These are phyloP conservation scores for Chamaetylas fuelleborni DNA, from an alignment of 2,113 vertebrate genomes.

Conservation along the genomic window DNA sequence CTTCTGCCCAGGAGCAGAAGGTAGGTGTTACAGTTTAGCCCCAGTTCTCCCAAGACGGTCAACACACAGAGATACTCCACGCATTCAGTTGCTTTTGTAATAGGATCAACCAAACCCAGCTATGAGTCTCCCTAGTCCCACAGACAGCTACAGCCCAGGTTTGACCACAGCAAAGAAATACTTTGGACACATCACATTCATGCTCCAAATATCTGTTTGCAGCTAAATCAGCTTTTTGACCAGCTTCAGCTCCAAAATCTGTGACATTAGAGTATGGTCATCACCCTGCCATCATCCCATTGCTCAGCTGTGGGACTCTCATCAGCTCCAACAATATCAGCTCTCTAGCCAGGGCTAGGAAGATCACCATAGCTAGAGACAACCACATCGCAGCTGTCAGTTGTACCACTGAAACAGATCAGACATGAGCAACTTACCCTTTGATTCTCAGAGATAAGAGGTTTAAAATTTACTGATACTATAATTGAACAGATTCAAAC, in stretches of 20 bases:
- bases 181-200: not conserved
- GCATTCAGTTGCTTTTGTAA: not conserved
- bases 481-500: not conserved
- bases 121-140: not conserved
- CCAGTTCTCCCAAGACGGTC: not conserved
- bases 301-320: not conserved
- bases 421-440: not conserved
- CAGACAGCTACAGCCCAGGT: not conserved
- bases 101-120: not conserved
- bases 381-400: rapidly evolving
- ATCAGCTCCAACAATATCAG: not conserved
- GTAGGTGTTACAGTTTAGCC: not conserved
- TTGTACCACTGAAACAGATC: not conserved
- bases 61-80: not conserved
- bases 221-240: not conserved
- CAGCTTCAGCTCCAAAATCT: not conserved
- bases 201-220: rapidly evolving
- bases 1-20: not conserved
- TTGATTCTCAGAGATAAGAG: not conserved
- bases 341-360: not conserved
- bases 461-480: not conserved
- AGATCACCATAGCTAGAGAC: not conserved
- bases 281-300: not conserved
- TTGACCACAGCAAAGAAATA: not conserved
- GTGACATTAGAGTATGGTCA: rapidly evolving